Evolutionary conservation across 2,113 vertebrate genomes (phyloP).

Genomic region (Rana temporaria): DNA sequence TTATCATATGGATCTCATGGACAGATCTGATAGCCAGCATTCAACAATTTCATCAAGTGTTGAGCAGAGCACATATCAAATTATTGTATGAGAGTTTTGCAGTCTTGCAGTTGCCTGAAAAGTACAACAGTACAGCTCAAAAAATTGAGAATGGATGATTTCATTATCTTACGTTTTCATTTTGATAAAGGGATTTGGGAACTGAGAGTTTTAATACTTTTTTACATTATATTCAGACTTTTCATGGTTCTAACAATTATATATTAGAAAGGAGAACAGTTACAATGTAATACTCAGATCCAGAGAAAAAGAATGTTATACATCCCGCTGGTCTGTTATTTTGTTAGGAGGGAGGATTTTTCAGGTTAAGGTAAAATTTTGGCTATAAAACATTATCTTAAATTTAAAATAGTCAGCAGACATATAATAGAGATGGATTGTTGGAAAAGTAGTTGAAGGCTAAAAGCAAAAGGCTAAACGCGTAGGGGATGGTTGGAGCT

Average conservation of each 20-base stretch:
- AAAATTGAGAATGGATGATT: too few relatives aligned
- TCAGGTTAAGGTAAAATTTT: conserved; percentile 5
- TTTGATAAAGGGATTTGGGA: too few relatives aligned
- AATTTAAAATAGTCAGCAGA: conserved; percentile 18
- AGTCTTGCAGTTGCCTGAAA: too few relatives aligned
- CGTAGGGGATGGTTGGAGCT: neutral
- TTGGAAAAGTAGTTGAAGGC: neutral
- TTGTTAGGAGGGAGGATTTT: neutral
- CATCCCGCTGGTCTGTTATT: neutral
- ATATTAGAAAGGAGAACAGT: neutral
- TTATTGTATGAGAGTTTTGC: too few relatives aligned
- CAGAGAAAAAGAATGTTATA: neutral
- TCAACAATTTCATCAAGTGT: too few relatives aligned
- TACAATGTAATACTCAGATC: neutral
- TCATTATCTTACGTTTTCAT: too few relatives aligned
- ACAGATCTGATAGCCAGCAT: too few relatives aligned
- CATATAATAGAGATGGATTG: conserved; percentile 23
- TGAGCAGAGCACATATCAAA: too few relatives aligned
- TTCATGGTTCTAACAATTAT: conserved; percentile 4
- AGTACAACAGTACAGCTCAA: too few relatives aligned
- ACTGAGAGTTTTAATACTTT: neutral
- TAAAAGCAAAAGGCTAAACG: neutral
- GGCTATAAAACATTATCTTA: conserved; percentile 13
- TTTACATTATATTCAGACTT: neutral
- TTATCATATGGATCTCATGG: too few relatives aligned